Percentiles rank a stretch among this genome's conserved stretches.
Conservation (phyloP, 1,140 invertebrate species). For the Pectinophora gossypiella region DNA sequence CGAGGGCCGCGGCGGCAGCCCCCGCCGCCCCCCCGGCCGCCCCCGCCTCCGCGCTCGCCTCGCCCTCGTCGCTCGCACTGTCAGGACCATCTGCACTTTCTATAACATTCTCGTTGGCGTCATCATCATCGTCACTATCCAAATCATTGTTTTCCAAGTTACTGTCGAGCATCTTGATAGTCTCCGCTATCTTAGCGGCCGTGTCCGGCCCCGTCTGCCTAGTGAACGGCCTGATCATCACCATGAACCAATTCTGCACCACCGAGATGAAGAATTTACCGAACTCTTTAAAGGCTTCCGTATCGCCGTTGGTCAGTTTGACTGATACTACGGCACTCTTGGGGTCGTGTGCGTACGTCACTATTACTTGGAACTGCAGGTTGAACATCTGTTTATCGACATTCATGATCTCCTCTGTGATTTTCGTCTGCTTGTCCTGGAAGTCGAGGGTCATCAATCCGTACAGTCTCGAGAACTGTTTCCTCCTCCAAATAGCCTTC, state of each 20-base stretch:
- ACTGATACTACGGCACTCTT: slow-evolving; percentile 18
- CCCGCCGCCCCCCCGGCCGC: no score
- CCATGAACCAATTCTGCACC: slow-evolving; percentile 33
- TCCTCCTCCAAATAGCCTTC: slow-evolving; percentile 46
- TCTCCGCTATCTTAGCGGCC: slow-evolving; percentile 11
- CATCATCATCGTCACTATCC: neutral
- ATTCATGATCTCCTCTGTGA: slow-evolving; percentile 37
- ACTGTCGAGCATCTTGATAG: neutral
- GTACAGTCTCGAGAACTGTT: slow-evolving; percentile 23
- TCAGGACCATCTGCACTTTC: neutral
- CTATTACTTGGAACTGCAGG: slow-evolving; percentile 29
- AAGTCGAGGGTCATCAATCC: slow-evolving; percentile 14
- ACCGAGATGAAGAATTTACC: slow-evolving; percentile 38
- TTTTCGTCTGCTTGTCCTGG: slow-evolving; percentile 24
- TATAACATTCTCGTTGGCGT: neutral
- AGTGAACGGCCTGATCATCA: slow-evolving; percentile 21
- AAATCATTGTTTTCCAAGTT: neutral
- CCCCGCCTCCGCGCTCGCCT: neutral
- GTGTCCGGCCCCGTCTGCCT: slow-evolving; percentile 4
- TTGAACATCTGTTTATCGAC: slow-evolving; percentile 15
- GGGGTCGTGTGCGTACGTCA: slow-evolving; percentile 25
- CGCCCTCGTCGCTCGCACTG: neutral
- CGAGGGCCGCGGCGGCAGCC: no score
- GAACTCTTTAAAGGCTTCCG: slow-evolving; percentile 31
- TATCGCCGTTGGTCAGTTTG: slow-evolving; percentile 27